Evolutionary conservation across 2,888 invertebrate genomes (phyloP), one percentile per base, ranked within the genome.

Genomic region (Dione juno): DNA sequence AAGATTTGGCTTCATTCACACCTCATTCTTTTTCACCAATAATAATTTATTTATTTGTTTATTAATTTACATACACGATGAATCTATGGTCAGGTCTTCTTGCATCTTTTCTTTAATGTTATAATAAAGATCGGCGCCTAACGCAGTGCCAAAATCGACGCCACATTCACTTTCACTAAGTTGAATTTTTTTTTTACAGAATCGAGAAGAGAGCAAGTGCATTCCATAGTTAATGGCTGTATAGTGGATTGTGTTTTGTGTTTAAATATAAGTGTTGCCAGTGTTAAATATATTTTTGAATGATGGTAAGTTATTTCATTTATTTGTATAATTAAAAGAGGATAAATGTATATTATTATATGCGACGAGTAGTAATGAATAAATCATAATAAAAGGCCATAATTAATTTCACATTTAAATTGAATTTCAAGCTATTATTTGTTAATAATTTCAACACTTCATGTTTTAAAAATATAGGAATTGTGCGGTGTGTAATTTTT

Each of bases 101-200:
- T n/a, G n/a, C n/a, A n/a, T n/a, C n/a, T n/a, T n/a, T n/a, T n/a
- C n/a, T n/a, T n/a, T n/a, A n/a, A n/a, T n/a, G n/a, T n/a, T n/a
- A n/a, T n/a, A n/a, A n/a, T n/a, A n/a, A n/a, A 50, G 19, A 57
- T 40, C 37, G 57, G 37, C 57, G 64, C 45, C 64, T 69, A 69
- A 69, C 75, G 73, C 71, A 68, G 77, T 81, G 81, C 82, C 81
- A 80, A 84, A 84, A 77, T 73, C 66, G 76, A 78, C 81, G 80
- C 79, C 79, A 81, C 79, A 69, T 73, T 81, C 79, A 81, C 87
- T 87, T 87, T 87, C 87, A 87, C 87, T 87, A 83, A 81, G 74
- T 76, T 75, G 76, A 11, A 11, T 50, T 74, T 78, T 77, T 77
- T 79, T 77, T 81, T 86, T 83, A 78, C 87, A 87, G 87, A 81